Evolutionary conservation across 1,140 invertebrate genomes (phyloP).

Genomic region (Acromyrmex heyeri): DNA sequence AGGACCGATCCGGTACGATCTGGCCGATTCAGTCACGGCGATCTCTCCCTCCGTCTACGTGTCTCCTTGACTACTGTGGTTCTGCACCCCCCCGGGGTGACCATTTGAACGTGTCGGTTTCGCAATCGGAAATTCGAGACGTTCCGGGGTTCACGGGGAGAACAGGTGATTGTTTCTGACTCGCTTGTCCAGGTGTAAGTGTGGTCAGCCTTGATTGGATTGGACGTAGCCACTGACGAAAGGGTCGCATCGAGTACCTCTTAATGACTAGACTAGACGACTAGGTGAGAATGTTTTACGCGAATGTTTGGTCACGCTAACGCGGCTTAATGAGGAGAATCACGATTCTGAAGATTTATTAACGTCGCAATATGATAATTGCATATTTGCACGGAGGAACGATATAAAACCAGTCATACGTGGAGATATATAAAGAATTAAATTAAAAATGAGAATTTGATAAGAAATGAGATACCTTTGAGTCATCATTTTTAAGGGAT

Average conservation of each 20-base stretch:
- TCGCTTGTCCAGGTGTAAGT: conserved; percentile 62
- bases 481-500: neutral
- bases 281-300: conserved; percentile 15
- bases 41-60: conserved; percentile 22
- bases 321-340: conserved; percentile 11
- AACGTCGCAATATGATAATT: neutral
- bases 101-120: conserved; percentile 61
- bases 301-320: conserved; percentile 40
- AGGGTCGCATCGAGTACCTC: conserved; percentile 48
- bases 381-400: neutral
- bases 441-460: neutral
- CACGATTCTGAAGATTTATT: conserved; percentile 8
- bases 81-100: conserved; percentile 34
- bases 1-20: conserved; percentile 41
- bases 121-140: conserved; percentile 74
- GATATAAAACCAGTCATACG: too few species aligned
- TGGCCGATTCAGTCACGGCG: neutral
- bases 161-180: conserved; percentile 69
- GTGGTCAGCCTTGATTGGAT: conserved; percentile 52
- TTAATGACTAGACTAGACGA: conserved; percentile 39
- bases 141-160: conserved; percentile 52
- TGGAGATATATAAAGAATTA: neutral
- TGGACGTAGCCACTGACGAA: conserved; percentile 24
- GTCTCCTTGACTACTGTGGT: conserved; percentile 76
- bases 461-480: neutral